Base-by-base conservation (phyloP, 2,888 invertebrate genomes). In the Galeruca laticollis region DNA sequence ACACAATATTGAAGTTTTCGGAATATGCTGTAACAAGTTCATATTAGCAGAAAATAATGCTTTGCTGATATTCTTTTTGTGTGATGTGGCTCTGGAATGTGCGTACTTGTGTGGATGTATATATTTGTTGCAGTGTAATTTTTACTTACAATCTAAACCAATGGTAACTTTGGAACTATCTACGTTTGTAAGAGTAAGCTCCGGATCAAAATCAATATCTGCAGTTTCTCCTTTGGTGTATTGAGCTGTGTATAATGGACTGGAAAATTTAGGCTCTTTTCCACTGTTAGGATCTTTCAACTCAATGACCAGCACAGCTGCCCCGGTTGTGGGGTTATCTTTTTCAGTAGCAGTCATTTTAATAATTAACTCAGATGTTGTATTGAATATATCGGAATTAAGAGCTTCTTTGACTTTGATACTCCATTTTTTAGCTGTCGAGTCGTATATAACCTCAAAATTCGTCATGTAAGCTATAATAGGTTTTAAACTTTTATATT, bases 221-320 rank as follows among this genome's bases (percentile, higher is more conserved):
- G 67, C 67, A 21, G 59, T 57, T 35, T 65, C 64, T 1, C 26
- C 26, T 26, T 26, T 26, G 3, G 35, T 63, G 57, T 79, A 79
- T 2, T 66, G 43, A 15, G 68, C 75, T 21, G 40, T 60, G 60
- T 78, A 79, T 33, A 57, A 66, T 13, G 62, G 15, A n/a, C 68
- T 49, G 1, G 60, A 49, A 61, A 65, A 71, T 43, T 60, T 13
- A 10, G 65, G 71, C 3, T 13, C 26, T 43, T 11, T n/a, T 18
- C 60, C 43, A 1, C 60, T 60, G n/a, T 10, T 2, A 10, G n/a
- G 8, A 40, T 21, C 13, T 10, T 43, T 26, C 31, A 71, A 33
- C 31, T 71, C 63, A 26, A 71, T 31, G 4, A 71, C 65, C 49
- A 71, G 52, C 4, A 49, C 68, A 4, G 71, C 37, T 13, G 33